These are phyloP conservation scores for Euura lappo DNA, from an alignment of 1,140 invertebrate species.

Conservation along the genomic window DNA sequence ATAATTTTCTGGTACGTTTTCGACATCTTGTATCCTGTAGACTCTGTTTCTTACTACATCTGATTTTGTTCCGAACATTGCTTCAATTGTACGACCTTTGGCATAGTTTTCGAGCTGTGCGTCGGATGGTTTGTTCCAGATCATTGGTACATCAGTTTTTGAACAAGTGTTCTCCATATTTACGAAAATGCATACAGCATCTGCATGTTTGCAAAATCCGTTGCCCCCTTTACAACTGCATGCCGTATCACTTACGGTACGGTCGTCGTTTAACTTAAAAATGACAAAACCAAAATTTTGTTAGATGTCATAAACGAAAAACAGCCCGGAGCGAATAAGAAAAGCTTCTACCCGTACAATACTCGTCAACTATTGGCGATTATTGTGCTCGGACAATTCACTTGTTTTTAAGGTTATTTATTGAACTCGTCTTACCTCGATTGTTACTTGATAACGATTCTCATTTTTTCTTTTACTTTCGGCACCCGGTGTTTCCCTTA, in stretches of 20 bases:
- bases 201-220: neutral
- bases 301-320: too few species aligned
- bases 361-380: neutral
- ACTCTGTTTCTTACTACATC: too few species aligned
- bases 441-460: neutral
- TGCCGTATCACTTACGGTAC: neutral
- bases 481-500: too few species aligned
- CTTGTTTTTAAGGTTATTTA: conserved; percentile 1
- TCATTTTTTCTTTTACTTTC: neutral
- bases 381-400: neutral
- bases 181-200: neutral
- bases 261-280: too few species aligned
- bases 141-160: neutral
- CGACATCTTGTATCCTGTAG: too few species aligned
- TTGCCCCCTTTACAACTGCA: neutral
- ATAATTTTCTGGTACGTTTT: too few species aligned
- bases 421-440: neutral
- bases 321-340: too few species aligned
- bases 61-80: too few species aligned
- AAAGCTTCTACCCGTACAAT: neutral
- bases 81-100: too few species aligned
- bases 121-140: neutral
- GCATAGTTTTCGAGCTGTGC: neutral
- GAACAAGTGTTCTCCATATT: neutral
- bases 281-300: too few species aligned